Evolutionary conservation across 2,888 invertebrate genomes (phyloP), one percentile per base, ranked within the genome.

Genomic region (Allophyes oxyacanthae): DNA sequence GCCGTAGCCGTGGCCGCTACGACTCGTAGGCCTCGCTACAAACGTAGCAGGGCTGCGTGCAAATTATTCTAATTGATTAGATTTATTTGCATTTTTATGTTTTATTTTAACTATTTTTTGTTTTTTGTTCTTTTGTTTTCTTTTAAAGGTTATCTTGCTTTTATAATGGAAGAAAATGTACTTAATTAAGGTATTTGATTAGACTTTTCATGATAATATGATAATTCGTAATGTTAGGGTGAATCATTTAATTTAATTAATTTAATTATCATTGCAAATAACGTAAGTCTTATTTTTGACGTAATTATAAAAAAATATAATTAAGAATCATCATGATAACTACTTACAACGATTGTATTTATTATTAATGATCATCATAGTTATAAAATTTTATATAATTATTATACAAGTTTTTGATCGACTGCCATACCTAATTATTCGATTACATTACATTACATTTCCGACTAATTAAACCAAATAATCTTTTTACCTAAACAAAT

Each of bases 1-100:
- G 82, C 72, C 81, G 86, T 83, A 82, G 79, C 79, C 83, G 83
- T 60, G 69, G 75, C 73, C 83, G 86, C 81, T 78, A 81, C 78
- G 77, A 78, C 57, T 69, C 83, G 83, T 82, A 82, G 83, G 82
- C 83, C 81, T 79, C 64, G 82, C 83, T 81, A 79, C 82, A 66
- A 61, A 49, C 56, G 76, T 66, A 75, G 66, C 78, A 85, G 84
- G 85, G 85, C 67, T 84, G 83, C 63, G 58, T 34, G 32, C 32
- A 51, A 54, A 64, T 65, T 72, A 64, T 65, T 64, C 52, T 75
- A 75, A 77, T 76, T 76, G 64, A 77, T 76, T 77, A 65, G 59
- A 63, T 59, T 72, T 70, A 58, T 57, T 53, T 53, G 61, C 60
- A 51, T 64, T 72, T 54, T 40, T 30, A 50, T 38, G 20, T 40